Evolutionary conservation across 2,797 vertebrate species (phyloP).

Genomic region (Hyperoplus immaculatus): DNA sequence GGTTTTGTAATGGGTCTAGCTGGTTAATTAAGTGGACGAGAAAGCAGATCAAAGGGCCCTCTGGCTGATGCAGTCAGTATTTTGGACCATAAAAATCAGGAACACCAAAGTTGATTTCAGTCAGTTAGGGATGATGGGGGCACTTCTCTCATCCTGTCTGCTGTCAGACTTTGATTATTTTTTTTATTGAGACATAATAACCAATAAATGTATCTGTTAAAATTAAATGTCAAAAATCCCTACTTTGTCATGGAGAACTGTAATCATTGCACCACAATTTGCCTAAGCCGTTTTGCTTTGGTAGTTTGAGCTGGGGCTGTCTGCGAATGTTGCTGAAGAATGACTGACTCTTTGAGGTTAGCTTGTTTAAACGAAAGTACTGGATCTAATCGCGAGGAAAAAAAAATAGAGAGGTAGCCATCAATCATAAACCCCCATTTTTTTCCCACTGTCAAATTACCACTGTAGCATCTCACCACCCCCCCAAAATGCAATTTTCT

Average conservation of each 20-base stretch:
- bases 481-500: conserved; percentile 39
- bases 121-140: background rate
- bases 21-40: conserved; percentile 65
- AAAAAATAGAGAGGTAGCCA: conserved; percentile 43
- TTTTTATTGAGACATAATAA: conserved; percentile 3
- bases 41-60: conserved; percentile 67
- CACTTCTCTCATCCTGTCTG: background rate
- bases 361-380: conserved; percentile 57
- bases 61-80: conserved; percentile 35
- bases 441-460: conserved; percentile 66
- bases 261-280: conserved; percentile 16
- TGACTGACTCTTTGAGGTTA: conserved; percentile 64
- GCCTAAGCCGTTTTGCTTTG: conserved; percentile 21
- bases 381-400: conserved; percentile 50
- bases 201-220: background rate
- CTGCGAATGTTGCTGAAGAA: conserved; percentile 16
- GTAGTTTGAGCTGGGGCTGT: conserved; percentile 1
- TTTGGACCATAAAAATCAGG: conserved; percentile 18
- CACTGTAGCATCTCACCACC: conserved; percentile 49
- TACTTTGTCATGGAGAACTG: background rate
- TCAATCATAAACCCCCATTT: conserved; percentile 60
- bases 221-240: background rate
- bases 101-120: conserved; percentile 18
- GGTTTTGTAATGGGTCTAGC: conserved; percentile 66
- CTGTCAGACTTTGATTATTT: background rate